Conservation (phyloP, 2,797 vertebrate species). For the Agapornis canus region DNA sequence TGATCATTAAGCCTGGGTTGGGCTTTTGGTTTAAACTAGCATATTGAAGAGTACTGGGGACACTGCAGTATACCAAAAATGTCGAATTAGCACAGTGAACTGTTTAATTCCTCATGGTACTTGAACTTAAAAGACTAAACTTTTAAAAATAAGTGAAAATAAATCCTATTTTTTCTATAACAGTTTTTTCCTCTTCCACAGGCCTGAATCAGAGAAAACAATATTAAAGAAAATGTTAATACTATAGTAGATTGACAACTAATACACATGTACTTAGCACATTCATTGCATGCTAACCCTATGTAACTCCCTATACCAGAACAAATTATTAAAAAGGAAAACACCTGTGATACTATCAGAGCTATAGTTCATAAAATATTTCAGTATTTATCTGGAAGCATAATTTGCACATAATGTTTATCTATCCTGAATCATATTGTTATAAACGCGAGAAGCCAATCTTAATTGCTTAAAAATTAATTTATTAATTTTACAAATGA, state of each 20-base stretch:
- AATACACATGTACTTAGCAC: neutral
- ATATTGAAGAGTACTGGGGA: neutral
- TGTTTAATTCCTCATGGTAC: neutral
- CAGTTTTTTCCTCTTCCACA: neutral
- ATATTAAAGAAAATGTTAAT: neutral
- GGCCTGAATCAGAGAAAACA: neutral
- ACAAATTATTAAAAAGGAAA: neutral
- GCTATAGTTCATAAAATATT: neutral
- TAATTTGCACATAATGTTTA: neutral
- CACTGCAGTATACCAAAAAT: neutral
- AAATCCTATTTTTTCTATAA: neutral
- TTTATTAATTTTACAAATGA: too few species aligned
- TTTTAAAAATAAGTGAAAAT: neutral
- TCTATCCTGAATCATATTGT: neutral
- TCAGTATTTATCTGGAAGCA: neutral
- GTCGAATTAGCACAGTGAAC: neutral
- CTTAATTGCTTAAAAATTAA: too few species aligned
- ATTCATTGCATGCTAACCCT: neutral
- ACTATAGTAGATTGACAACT: neutral
- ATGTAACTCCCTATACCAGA: neutral
- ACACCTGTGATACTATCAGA: neutral
- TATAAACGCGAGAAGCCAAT: too few species aligned
- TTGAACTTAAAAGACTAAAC: neutral
- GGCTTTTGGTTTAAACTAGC: neutral
- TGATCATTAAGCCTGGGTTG: neutral